phyloP scores from a whole-genome alignment of 2,888 invertebrate genomes.

The Minunthozetes semirufus region DNA sequence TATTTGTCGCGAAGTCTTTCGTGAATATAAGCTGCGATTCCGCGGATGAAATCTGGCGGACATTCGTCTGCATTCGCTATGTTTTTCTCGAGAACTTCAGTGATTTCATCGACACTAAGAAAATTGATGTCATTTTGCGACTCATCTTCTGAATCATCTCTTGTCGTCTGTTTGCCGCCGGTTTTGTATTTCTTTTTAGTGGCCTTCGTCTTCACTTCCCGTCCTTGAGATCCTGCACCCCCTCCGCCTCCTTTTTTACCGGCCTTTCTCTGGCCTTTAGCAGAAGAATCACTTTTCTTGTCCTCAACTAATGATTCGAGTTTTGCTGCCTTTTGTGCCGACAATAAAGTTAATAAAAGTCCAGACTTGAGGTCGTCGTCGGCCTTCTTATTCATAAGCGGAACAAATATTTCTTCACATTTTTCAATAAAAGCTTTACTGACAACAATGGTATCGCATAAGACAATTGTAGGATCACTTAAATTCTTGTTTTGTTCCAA shows the following conservation, averaged over 20 bases:
- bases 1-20: conserved; percentile 47
- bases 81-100: conserved; percentile 54
- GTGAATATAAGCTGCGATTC: conserved; percentile 61
- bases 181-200: conserved; percentile 63
- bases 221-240: conserved; percentile 84
- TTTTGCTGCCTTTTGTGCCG: conserved; percentile 23
- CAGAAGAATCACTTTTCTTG: neutral
- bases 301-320: neutral
- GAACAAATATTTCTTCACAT: conserved; percentile 61
- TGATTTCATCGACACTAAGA: conserved; percentile 61
- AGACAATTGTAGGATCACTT: conserved; percentile 46
- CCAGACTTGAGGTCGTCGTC: conserved; percentile 45
- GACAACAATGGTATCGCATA: conserved; percentile 54
- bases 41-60: conserved; percentile 56
- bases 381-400: conserved; percentile 58
- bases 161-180: conserved; percentile 55
- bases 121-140: conserved; percentile 57
- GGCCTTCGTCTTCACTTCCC: conserved; percentile 90
- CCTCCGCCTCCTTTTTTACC: conserved; percentile 47
- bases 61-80: conserved; percentile 16
- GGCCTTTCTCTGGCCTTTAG: conserved; percentile 7
- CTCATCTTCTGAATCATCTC: conserved; percentile 65
- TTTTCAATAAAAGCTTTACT: conserved; percentile 61
- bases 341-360: conserved; percentile 28
- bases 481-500: conserved; percentile 34